phyloP scores from a whole-genome alignment of 2,888 invertebrate genomes.

The Orthonevra nobilis region DNA sequence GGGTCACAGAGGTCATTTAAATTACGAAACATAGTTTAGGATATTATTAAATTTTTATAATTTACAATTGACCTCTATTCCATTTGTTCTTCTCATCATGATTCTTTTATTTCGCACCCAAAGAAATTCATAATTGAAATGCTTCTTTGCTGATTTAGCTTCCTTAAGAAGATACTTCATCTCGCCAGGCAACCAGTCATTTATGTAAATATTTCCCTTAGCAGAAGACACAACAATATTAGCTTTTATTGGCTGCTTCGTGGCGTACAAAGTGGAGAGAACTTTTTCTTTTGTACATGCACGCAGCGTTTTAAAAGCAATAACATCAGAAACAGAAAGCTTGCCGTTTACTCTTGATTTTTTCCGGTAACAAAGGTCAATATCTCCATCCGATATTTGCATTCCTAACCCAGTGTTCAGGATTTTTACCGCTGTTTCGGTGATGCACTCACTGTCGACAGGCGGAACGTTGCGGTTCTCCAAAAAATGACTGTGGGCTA shows the following conservation, averaged over 20 bases:
- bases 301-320: not conserved
- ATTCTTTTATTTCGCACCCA: too few species aligned
- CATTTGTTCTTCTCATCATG: not conserved
- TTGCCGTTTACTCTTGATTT: not conserved
- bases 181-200: constrained; percentile 3
- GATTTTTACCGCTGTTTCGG: not conserved
- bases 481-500: not conserved
- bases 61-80: not conserved
- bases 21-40: too few species aligned
- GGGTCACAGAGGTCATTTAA: too few species aligned
- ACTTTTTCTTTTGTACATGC: not conserved
- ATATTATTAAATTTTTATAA: not conserved
- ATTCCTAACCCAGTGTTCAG: too few species aligned
- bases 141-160: not conserved
- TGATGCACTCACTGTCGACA: not conserved
- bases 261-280: not conserved
- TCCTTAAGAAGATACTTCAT: not conserved
- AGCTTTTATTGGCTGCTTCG: not conserved
- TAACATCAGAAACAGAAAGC: not conserved
- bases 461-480: too few species aligned
- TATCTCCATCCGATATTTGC: not conserved
- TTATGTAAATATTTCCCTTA: constrained; percentile 2
- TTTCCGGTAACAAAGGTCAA: not conserved
- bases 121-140: not conserved
- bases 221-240: not conserved